Evolutionary conservation across 2,888 invertebrate species (phyloP), one percentile per base, ranked within the genome.

Genomic region (Drosophila neotestacea): DNA sequence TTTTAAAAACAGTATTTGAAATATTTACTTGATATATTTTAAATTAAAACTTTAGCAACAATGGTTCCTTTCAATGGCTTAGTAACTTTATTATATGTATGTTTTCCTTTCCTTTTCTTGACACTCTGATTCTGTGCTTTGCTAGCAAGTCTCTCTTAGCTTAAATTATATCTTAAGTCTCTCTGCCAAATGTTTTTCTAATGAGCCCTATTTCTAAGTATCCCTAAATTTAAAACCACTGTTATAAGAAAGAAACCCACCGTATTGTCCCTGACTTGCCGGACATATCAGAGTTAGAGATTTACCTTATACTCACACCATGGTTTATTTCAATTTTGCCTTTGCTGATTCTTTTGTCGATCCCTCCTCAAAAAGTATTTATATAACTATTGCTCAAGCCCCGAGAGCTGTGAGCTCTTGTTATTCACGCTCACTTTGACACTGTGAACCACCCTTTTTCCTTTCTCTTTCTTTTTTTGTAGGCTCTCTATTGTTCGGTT

Each of bases 351-450:
- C 47, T 39, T 39, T 32, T 41, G 59, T 47, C 59, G 69, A 73
- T 68, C 70, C 64, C 60, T 44, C 64, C 60, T 44, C 32, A 32
- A 7, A 16, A 7, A 16, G 42, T 34, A 50, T 32, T 50, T 50
- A 34, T 50, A 34, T 50, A 48, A 41, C 48, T 55, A 62, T 56
- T 46, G 55, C 46, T 38, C 46, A 39, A 46, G 56, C 47, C 39
- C 36, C 30, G 47, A 59, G 44, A 55, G 42, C 44, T 34, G 41
- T 32, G 46, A 61, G 28, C 64, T 50, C 66, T 72, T 58, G 36
- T 47, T 56, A 60, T 70, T 84, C 71, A 87, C 81, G 87, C 82
- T 81, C 81, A 82, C 81, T 87, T 84, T 87, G 70, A 77, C 72
- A 70, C 39, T 52, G 74, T 28, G 42, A 61, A 38, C 44, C 56